These are phyloP conservation scores for Ivindomyrus marchei DNA, from an alignment of 2,113 vertebrate genomes.

Conservation along the genomic window DNA sequence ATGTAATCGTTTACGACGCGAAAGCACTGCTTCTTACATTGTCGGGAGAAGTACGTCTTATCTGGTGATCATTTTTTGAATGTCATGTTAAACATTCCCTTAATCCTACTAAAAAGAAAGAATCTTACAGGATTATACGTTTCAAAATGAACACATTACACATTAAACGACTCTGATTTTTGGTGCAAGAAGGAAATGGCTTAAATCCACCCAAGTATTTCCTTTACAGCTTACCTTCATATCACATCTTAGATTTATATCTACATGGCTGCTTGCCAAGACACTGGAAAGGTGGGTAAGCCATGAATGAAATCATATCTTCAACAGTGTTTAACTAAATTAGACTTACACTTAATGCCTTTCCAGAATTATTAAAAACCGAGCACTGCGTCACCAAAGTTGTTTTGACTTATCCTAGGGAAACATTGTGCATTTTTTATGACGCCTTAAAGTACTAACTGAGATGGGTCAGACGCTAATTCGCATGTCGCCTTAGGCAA, in stretches of 20 bases:
- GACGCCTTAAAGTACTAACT: constrained; percentile 23
- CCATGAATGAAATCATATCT: constrained; percentile 13
- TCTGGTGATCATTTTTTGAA: neutral
- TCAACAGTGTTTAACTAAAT: constrained; percentile 18
- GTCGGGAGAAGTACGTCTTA: neutral
- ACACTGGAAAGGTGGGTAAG: constrained; percentile 13
- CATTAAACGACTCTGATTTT: neutral
- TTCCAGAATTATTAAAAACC: constrained; percentile 21
- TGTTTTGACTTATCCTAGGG: constrained; percentile 20
- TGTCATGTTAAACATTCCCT: neutral
- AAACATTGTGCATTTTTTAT: constrained; percentile 19
- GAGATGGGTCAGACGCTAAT: constrained; percentile 15
- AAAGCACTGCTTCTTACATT: neutral
- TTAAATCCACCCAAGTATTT: neutral
- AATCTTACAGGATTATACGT: neutral
- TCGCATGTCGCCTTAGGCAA: neutral
- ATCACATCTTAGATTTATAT: constrained; percentile 15
- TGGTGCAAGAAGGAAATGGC: neutral
- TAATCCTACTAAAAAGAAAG: neutral
- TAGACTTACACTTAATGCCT: constrained; percentile 15
- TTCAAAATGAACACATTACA: neutral
- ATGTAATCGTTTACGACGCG: neutral
- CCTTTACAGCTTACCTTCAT: neutral
- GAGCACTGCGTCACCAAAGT: constrained; percentile 3
- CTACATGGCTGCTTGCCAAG: constrained; percentile 14